Evolutionary conservation across 2,888 invertebrate species (phyloP), one percentile per base, ranked within the genome.

Genomic region (Hirtodrosophila histrioides): DNA sequence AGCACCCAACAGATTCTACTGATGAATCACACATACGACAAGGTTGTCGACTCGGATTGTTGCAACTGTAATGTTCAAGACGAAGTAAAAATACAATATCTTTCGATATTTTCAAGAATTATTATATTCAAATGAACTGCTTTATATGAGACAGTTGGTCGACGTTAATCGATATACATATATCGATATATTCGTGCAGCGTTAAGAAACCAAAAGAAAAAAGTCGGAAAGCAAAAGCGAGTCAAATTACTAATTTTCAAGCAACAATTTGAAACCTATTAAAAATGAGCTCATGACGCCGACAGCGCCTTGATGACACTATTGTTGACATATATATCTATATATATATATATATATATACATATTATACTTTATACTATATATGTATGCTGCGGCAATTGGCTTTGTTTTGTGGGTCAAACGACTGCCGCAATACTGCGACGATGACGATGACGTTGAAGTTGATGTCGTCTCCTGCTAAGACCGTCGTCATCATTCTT

Each of bases 401-500:
- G 61, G 61, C 45, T 4, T 37, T 56, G 49, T 48, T 67, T 78
- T 79, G 77, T 80, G 82, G 79, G 79, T 80, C 79, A 82, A 79
- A 77, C 49, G 51, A 53, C 63, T 72, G 67, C 68, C 73, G 73
- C 75, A 65, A 65, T 60, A 72, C 69, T 67, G 45, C 45, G 56
- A 53, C 44, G 54, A 27, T 29, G 56, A 53, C 44, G 54, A 27
- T 29, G 57, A 39, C 68, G 67, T 39, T 12, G 54, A 17, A 17
- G 17, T 39, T 43, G 29, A n/a, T 40, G 36, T 46, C 40, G 11
- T 37, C 36, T 36, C 8, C 35, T 4, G 36, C 37, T 40, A 49
- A 31, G 37, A 17, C 27, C 50, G 33, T 49, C 44, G 72, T 50
- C 65, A 61, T 72, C 36, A 64, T 73, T 72, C 69, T 69, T 72